Conservation (phyloP, 2,888 invertebrate genomes). For the Dascillus cervinus region DNA sequence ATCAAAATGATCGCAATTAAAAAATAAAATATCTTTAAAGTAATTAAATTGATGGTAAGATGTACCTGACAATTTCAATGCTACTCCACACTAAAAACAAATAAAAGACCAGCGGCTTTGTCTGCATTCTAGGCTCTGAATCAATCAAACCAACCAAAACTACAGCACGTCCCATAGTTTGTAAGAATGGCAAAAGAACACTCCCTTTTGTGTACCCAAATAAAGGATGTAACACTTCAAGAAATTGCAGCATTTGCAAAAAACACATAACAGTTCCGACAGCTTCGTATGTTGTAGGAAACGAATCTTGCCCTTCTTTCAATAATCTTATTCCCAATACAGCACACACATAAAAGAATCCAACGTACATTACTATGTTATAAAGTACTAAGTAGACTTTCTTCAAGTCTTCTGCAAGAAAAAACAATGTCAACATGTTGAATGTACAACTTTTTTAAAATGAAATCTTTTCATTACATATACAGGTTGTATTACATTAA, state of each 20-base stretch:
- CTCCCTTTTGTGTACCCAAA: constrained; percentile 82
- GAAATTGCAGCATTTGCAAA: constrained; percentile 70
- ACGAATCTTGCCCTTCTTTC: constrained; percentile 64
- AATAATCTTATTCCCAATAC: constrained; percentile 69
- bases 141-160: constrained; percentile 73
- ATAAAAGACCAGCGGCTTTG: constrained; percentile 79
- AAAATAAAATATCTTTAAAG: too few species aligned
- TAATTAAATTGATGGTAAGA: too few species aligned
- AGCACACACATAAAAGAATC: constrained; percentile 67
- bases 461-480: too few species aligned
- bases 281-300: constrained; percentile 60
- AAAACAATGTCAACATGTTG: too few species aligned
- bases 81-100: constrained; percentile 78
- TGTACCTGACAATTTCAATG: constrained; percentile 75
- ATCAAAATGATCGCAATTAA: too few species aligned
- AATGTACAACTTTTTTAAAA: too few species aligned
- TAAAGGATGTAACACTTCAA: constrained; percentile 85
- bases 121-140: constrained; percentile 78
- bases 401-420: constrained; percentile 62
- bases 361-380: constrained; percentile 84
- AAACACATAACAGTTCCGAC: constrained; percentile 74
- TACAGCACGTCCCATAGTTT: constrained; percentile 68
- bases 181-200: constrained; percentile 62
- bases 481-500: too few species aligned
- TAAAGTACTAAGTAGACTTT: constrained; percentile 82